Percentiles rank a stretch among this genome's conserved stretches.
Evolutionary conservation across 2,888 invertebrate species (phyloP).

Genomic region (Philaethria dido): DNA sequence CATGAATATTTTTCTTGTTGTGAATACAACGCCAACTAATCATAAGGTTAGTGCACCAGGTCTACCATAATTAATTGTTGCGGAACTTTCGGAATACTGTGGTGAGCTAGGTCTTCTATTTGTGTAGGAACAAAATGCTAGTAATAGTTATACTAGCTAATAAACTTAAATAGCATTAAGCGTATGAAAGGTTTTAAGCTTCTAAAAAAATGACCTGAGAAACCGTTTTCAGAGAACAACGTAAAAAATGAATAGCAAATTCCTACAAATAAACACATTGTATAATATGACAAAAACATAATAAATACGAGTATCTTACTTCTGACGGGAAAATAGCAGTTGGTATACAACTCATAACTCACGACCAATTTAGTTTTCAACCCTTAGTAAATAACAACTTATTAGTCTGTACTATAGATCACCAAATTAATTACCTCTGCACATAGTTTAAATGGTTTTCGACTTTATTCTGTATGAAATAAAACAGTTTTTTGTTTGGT

Average conservation of each 20-base stretch:
- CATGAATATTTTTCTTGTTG: too few relatives aligned
- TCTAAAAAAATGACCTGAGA: too few relatives aligned
- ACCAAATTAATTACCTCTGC: constrained; percentile 34
- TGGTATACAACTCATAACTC: constrained; percentile 28
- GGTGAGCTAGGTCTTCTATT: too few relatives aligned
- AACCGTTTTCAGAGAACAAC: too few relatives aligned
- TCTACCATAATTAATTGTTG: background rate
- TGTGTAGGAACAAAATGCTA: too few relatives aligned
- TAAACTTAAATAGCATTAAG: too few relatives aligned
- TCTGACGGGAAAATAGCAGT: constrained; percentile 42
- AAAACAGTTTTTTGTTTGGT: constrained; percentile 20
- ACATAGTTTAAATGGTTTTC: background rate
- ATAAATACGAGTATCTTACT: constrained; percentile 3
- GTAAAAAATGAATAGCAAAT: background rate
- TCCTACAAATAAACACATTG: constrained; percentile 4
- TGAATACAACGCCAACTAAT: too few relatives aligned
- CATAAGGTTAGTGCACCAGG: background rate
- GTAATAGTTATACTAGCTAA: too few relatives aligned
- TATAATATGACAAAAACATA: background rate
- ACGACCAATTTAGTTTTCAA: constrained; percentile 44
- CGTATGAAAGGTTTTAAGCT: too few relatives aligned
- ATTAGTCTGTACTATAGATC: constrained; percentile 45
- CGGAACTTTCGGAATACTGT: background rate
- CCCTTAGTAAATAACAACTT: constrained; percentile 48
- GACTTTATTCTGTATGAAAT: constrained; percentile 9